phyloP scores from a whole-genome alignment of 2,888 invertebrate genomes.

The Hirtodrosophila alboralis region DNA sequence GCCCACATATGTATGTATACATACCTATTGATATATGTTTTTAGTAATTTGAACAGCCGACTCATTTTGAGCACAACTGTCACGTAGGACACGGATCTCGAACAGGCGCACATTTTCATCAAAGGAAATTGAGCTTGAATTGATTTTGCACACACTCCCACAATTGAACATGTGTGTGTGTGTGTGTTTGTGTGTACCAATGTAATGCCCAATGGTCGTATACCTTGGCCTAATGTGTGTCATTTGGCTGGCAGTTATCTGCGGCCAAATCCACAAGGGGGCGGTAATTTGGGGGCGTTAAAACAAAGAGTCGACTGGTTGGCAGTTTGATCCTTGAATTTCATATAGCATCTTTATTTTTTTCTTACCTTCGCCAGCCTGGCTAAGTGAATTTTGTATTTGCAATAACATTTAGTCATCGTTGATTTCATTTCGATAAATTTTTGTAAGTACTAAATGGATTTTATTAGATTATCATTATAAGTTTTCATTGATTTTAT shows the following conservation, averaged over 20 bases:
- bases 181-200: constrained; percentile 6
- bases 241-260: constrained; percentile 69
- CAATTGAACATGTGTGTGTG: constrained; percentile 9
- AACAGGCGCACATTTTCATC: constrained; percentile 57
- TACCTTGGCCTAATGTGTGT: constrained; percentile 58
- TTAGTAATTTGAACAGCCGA: constrained; percentile 3
- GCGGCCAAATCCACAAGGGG: constrained; percentile 49
- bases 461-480: constrained; percentile 21
- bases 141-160: constrained; percentile 55
- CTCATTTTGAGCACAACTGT: constrained; percentile 54
- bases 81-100: constrained; percentile 51
- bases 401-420: constrained; percentile 40
- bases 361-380: constrained; percentile 14
- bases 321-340: constrained; percentile 17
- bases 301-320: constrained; percentile 27
- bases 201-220: constrained; percentile 7
- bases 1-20: constrained; percentile 1
- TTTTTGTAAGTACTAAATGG: constrained; percentile 17
- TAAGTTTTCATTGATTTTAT: constrained; percentile 5
- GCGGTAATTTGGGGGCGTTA: constrained; percentile 54
- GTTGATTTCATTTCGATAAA: constrained; percentile 42
- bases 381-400: constrained; percentile 60
- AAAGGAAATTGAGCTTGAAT: constrained; percentile 73
- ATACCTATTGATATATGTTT: constrained; percentile 4
- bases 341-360: constrained; percentile 2